Evolutionary conservation across 2,888 invertebrate species (phyloP), one percentile per base, ranked within the genome.

Genomic region (Mantis religiosa): DNA sequence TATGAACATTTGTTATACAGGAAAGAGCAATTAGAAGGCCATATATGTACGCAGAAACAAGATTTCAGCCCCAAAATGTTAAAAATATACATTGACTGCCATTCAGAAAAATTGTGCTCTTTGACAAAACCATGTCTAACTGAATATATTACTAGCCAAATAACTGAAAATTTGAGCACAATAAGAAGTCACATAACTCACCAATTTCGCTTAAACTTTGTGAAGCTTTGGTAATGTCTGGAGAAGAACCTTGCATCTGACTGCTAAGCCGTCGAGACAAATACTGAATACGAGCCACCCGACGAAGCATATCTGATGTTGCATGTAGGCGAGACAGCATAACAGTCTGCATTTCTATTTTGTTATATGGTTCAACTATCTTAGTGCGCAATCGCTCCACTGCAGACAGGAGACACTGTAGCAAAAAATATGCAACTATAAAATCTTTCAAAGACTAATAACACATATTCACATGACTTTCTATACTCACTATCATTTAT

Each of bases 291-390:
- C 98, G 96, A 9, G 97, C 96, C 0, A 98, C 96, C 91, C 97
- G 96, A 81, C 98, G 94, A 84, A 99, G 93, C 88, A 98, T 94
- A 93, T 98, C 98, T 91, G 98, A 98, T 0, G 98, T 97, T 90
- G 96, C 96, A 93, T 98, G 97, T 34, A 98, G 95, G 90, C 97
- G 95, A 84, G 96, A 95, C 41, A 98, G 94, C 92, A 98, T 97
- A 89, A 95, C 93, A 0, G 98, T 98, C 93, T 98, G 97, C 90
- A 95, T 96, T 92, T 97, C 96, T 34, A 98, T 95, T 90, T 96
- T 95, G 90, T 96, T 95, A 93, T 97, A 98, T 2, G 98, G 98
- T 90, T 95, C 95, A 3, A 94, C 93, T 88, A 95, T 94, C 91
- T 94, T 93, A 20, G 92, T 94, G 91, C 96, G 95, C 0, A 98